phyloP scores from a whole-genome alignment of 2,888 invertebrate genomes.

The Catocala sponsa region DNA sequence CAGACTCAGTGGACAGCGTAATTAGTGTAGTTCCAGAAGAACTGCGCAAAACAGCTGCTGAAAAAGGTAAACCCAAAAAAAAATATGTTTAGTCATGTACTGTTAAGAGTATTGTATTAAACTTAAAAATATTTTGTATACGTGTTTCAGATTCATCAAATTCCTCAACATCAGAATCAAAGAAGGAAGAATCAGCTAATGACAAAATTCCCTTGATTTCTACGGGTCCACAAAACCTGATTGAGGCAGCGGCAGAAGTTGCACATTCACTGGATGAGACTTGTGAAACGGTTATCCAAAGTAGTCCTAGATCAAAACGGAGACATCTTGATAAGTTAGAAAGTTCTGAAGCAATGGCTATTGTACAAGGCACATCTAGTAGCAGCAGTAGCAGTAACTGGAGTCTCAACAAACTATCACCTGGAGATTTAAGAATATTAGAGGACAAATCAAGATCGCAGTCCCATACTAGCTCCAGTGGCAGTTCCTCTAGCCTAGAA shows the following conservation, averaged over 20 bases:
- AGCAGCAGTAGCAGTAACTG: constrained; percentile 87
- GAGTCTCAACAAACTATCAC: constrained; percentile 85
- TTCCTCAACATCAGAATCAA: constrained; percentile 56
- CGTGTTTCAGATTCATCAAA: constrained; percentile 69
- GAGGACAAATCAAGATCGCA: constrained; percentile 83
- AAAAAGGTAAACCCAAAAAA: constrained; percentile 72
- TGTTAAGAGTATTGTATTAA: too few relatives aligned
- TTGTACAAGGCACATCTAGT: constrained; percentile 82
- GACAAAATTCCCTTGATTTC: constrained; percentile 66
- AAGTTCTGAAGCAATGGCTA: constrained; percentile 79
- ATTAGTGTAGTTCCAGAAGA: constrained; percentile 92
- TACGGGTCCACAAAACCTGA: constrained; percentile 79
- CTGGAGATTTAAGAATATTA: constrained; percentile 82
- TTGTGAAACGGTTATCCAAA: constrained; percentile 90
- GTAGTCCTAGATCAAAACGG: constrained; percentile 87
- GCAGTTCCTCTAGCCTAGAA: constrained; percentile 84
- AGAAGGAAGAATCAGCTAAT: constrained; percentile 60
- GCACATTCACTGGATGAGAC: constrained; percentile 91
- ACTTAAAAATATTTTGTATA: constrained; percentile 8
- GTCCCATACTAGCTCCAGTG: constrained; percentile 85
- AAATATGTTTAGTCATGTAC: background rate
- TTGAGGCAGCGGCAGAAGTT: constrained; percentile 90
- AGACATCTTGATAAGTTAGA: constrained; percentile 85
- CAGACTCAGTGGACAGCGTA: constrained; percentile 95
- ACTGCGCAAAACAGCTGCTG: constrained; percentile 77